Conservation (phyloP, 2,888 invertebrate genomes). For the Hirtodrosophila duncani region DNA sequence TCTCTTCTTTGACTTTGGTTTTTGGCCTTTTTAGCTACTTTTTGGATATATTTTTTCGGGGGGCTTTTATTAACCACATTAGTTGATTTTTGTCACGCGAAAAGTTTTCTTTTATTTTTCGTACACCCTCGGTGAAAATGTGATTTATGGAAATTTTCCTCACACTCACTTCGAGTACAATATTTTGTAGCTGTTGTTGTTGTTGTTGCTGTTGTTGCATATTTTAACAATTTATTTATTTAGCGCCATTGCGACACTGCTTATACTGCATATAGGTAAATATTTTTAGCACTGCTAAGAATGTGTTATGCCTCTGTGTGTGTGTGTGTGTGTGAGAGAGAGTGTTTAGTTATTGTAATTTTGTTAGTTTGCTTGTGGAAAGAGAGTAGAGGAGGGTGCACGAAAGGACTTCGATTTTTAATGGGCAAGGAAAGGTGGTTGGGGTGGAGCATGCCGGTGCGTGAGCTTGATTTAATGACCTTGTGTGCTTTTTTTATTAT, state of each 20-base stretch:
- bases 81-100: conserved; percentile 75
- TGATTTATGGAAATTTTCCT: conserved; percentile 64
- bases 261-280: conserved; percentile 13
- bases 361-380: conserved; percentile 20
- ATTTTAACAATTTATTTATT: conserved; percentile 67
- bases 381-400: neutral
- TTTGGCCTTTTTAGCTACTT: neutral
- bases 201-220: conserved; percentile 32
- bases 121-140: too few species aligned
- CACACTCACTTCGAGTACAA: conserved; percentile 44
- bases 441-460: conserved; percentile 29
- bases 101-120: conserved; percentile 34
- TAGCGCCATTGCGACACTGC: conserved; percentile 33
- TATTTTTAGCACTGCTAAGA: conserved; percentile 2
- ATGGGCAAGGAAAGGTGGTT: conserved; percentile 2
- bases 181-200: conserved; percentile 3
- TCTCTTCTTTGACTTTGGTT: conserved; percentile 7
- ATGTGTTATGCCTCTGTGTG: conserved; percentile 22
- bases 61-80: conserved; percentile 66
- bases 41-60: conserved; percentile 7
- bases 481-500: conserved; percentile 46
- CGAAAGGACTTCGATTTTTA: too few species aligned
- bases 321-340: conserved; percentile 7
- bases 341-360: conserved; percentile 64
- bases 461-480: conserved; percentile 59